Evolutionary conservation across 2,113 vertebrate genomes (phyloP).

Genomic region (Theristicus caerulescens): DNA sequence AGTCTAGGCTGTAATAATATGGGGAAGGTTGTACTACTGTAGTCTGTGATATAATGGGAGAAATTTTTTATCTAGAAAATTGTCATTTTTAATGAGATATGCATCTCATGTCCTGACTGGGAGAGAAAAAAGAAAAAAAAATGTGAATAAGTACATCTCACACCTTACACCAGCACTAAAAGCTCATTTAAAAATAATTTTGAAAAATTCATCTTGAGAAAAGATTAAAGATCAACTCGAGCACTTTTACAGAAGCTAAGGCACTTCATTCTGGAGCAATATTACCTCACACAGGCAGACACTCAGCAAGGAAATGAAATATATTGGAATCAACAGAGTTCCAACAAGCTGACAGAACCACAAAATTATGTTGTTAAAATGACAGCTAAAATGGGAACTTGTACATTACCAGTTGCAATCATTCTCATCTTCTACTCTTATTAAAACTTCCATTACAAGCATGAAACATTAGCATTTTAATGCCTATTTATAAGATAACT

Average conservation of each 20-base stretch:
- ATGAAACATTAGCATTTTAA: conserved; percentile 62
- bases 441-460: conserved; percentile 41
- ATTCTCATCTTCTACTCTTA: conserved; percentile 41
- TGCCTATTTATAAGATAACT: conserved; percentile 29
- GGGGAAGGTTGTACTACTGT: background rate
- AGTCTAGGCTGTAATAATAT: background rate
- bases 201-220: conserved; percentile 3
- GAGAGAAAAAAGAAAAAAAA: background rate
- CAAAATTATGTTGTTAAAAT: conserved; percentile 45
- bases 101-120: background rate
- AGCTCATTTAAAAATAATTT: conserved; percentile 26
- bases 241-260: background rate
- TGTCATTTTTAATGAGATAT: background rate
- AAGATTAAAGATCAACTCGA: conserved; percentile 26
- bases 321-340: conserved; percentile 23
- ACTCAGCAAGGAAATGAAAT: background rate
- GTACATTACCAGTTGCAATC: background rate
- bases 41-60: background rate
- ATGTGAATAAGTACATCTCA: background rate
- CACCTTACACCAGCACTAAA: background rate
- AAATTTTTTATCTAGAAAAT: background rate
- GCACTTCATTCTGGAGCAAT: background rate
- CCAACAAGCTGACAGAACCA: background rate
- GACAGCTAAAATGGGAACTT: conserved; percentile 49
- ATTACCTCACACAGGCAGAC: conserved; percentile 7